Evolutionary conservation across 2,888 invertebrate genomes (phyloP).

Genomic region (Parochlus steinenii): DNA sequence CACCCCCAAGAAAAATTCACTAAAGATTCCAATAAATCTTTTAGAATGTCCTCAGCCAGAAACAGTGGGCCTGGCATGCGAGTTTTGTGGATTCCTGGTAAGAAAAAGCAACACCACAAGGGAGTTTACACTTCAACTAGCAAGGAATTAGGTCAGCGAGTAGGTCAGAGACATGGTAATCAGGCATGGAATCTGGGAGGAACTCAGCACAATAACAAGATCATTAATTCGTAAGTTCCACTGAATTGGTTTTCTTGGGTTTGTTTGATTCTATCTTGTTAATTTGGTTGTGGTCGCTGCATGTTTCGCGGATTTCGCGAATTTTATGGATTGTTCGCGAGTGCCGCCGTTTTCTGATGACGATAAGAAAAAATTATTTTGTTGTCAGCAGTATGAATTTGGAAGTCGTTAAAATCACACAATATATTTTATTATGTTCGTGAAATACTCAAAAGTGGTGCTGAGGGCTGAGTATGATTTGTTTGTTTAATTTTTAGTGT

Average conservation of each 20-base stretch:
- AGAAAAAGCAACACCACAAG: constrained; percentile 24
- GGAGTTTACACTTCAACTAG: constrained; percentile 24
- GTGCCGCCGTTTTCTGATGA: constrained; percentile 7
- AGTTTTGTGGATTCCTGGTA: constrained; percentile 28
- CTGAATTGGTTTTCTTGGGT: background rate
- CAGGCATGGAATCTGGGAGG: constrained; percentile 29
- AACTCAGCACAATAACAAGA: constrained; percentile 20
- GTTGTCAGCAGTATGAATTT: background rate
- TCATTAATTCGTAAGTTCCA: constrained; percentile 15
- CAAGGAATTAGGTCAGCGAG: constrained; percentile 19
- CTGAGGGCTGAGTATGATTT: too few relatives aligned
- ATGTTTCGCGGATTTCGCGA: constrained; percentile 14
- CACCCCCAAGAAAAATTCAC: too few relatives aligned
- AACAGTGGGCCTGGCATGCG: constrained; percentile 24
- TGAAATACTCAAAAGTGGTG: constrained; percentile 3
- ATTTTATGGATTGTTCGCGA: constrained; percentile 14
- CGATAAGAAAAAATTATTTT: background rate
- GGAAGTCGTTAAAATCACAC: background rate
- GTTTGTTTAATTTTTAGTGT: too few relatives aligned
- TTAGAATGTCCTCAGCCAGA: constrained; percentile 16
- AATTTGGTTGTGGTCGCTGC: too few relatives aligned
- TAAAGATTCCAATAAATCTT: too few relatives aligned
- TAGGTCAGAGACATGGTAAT: constrained; percentile 22
- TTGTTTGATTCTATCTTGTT: too few relatives aligned
- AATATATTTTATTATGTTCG: background rate